Percentiles rank a stretch among this genome's conserved stretches.
Conservation (phyloP, 2,888 invertebrate genomes). For the Pollenia griseotomentosa region DNA sequence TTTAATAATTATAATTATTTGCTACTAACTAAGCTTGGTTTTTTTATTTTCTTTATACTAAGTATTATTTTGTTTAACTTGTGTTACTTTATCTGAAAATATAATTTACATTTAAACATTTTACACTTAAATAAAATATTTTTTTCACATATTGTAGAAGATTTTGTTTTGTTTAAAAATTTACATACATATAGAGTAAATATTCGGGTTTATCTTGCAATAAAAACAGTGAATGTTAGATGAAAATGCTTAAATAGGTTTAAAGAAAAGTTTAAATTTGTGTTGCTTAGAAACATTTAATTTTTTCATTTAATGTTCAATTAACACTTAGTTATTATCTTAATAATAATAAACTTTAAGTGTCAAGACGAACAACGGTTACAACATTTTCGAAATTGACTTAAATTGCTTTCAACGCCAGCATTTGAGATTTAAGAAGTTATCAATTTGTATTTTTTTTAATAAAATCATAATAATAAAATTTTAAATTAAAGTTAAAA, state of each 20-base stretch:
- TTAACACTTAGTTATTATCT: too few species aligned
- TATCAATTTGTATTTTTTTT: too few species aligned
- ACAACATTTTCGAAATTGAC: too few species aligned
- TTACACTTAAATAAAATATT: conserved; percentile 70
- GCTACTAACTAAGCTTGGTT: conserved; percentile 80
- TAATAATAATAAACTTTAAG: too few species aligned
- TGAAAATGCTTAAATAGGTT: conserved; percentile 4
- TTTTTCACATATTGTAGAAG: conserved; percentile 26
- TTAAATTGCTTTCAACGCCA: too few species aligned
- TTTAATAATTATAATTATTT: conserved; percentile 78
- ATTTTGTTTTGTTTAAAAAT: conserved; percentile 4
- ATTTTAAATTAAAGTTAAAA: too few species aligned
- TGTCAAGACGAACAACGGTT: too few species aligned
- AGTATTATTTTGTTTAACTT: conserved; percentile 58
- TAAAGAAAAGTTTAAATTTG: not conserved
- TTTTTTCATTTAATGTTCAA: too few species aligned
- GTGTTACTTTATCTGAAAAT: conserved; percentile 50
- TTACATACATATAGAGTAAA: not conserved
- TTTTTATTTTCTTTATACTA: conserved; percentile 66
- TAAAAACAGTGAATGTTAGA: conserved; percentile 4
- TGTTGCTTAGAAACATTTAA: not conserved
- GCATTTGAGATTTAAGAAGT: too few species aligned
- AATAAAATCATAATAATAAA: too few species aligned
- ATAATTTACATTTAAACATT: conserved; percentile 76
- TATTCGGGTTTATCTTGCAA: conserved; percentile 14